phyloP scores from a whole-genome alignment of 2,888 invertebrate species.

The Crepidodera aurea region DNA sequence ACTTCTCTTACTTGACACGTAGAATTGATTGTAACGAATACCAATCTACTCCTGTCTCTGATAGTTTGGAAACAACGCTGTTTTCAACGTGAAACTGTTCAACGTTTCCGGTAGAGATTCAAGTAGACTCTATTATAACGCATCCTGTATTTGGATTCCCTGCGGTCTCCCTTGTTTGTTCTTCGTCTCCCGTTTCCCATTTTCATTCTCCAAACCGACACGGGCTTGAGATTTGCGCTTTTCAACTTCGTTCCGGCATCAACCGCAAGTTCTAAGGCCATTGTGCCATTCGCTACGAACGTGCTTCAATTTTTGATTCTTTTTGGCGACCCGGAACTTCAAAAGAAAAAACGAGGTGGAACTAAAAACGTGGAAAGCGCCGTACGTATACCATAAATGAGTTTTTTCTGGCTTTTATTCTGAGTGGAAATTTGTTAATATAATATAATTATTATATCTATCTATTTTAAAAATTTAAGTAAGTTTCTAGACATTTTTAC shows the following conservation, averaged over 20 bases:
- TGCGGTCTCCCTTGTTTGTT: slow-evolving; percentile 21
- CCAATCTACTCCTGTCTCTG: not conserved
- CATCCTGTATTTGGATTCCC: slow-evolving; percentile 10
- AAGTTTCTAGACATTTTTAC: no score
- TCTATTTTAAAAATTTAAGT: no score
- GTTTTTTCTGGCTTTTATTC: not conserved
- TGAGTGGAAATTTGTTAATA: not conserved
- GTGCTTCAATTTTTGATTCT: slow-evolving; percentile 26
- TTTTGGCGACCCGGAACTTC: slow-evolving; percentile 6
- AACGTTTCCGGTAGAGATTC: slow-evolving; percentile 8
- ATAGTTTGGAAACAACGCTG: not conserved
- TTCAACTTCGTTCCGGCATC: slow-evolving; percentile 26
- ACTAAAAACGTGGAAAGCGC: not conserved
- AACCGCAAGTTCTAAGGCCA: slow-evolving; percentile 23
- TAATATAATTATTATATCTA: no score
- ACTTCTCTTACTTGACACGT: no score
- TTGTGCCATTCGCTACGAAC: slow-evolving; percentile 22
- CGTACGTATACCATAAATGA: not conserved
- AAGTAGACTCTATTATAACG: slow-evolving; percentile 19
- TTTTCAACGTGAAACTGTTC: not conserved
- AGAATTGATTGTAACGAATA: no score
- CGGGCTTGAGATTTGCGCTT: slow-evolving; percentile 31
- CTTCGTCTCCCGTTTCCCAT: slow-evolving; percentile 20
- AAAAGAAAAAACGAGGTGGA: slow-evolving; percentile 4
- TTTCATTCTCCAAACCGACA: not conserved